A percentile compares a stretch with the other conserved stretches of the same genome.
Evolutionary conservation across 1,140 invertebrate species (phyloP).

Genomic region (Delia radicum): DNA sequence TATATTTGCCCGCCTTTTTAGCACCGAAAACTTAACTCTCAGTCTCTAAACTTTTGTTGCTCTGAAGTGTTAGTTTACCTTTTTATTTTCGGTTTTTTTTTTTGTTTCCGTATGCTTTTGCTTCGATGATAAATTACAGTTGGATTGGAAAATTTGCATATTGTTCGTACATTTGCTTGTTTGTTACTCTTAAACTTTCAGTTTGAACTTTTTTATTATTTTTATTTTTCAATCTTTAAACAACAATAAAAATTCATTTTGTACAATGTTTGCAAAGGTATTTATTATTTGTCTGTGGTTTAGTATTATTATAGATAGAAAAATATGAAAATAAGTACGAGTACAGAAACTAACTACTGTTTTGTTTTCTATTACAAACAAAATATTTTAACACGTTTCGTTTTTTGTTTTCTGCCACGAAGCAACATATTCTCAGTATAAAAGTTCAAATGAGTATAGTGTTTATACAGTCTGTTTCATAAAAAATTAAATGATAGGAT

Average conservation of each 20-base stretch:
- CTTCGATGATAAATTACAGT: conserved; percentile 17
- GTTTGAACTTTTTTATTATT: background rate
- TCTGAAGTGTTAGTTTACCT: conserved; percentile 15
- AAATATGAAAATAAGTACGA: background rate
- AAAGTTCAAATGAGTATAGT: background rate
- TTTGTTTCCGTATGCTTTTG: background rate
- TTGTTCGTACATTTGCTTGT: background rate
- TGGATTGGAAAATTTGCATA: conserved; percentile 22
- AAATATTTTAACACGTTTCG: conserved; percentile 7
- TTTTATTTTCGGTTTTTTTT: background rate
- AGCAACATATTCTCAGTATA: background rate
- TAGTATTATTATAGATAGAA: background rate
- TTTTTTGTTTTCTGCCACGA: background rate
- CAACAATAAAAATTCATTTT: conserved; percentile 21
- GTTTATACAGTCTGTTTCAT: too few relatives aligned
- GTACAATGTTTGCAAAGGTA: conserved; percentile 7
- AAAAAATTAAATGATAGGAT: too few relatives aligned
- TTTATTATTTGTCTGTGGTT: conserved; percentile 22
- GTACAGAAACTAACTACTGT: background rate
- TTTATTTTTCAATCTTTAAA: background rate
- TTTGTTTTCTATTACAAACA: background rate
- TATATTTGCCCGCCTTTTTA: background rate
- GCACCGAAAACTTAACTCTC: background rate
- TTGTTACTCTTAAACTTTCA: background rate
- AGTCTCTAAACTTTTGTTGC: background rate